Percentiles rank a stretch among this genome's conserved stretches.
phyloP scores from a whole-genome alignment of 2,888 invertebrate species.

The Thelaira solivaga region DNA sequence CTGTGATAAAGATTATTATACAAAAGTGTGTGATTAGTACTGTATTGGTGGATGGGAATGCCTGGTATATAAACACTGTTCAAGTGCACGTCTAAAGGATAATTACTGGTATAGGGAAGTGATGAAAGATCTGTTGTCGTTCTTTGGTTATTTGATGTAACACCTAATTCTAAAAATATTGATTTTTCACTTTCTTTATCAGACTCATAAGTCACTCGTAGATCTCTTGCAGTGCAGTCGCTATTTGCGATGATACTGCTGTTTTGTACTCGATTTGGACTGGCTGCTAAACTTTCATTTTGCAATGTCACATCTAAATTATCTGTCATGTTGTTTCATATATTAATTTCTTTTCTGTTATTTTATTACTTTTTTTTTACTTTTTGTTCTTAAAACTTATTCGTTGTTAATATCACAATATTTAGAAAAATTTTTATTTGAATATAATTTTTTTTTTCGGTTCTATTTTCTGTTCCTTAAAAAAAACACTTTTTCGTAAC shows the following conservation, averaged over 20 bases:
- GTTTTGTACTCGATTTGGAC: neutral
- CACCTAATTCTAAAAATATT: slow-evolving; percentile 70
- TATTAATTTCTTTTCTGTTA: neutral
- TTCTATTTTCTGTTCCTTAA: too few species aligned
- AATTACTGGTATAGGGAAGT: slow-evolving; percentile 58
- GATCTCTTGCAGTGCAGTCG: slow-evolving; percentile 27
- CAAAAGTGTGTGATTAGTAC: slow-evolving; percentile 15
- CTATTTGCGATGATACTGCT: neutral
- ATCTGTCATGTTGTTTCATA: slow-evolving; percentile 34
- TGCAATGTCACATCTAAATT: neutral
- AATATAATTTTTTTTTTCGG: neutral
- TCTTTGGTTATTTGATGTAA: slow-evolving; percentile 58
- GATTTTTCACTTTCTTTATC: slow-evolving; percentile 71
- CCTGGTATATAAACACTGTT: slow-evolving; percentile 23
- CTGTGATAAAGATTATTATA: slow-evolving; percentile 62
- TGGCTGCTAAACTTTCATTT: neutral
- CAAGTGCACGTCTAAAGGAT: slow-evolving; percentile 62
- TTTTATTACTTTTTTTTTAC: neutral
- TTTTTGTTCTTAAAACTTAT: neutral
- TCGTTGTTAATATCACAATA: slow-evolving; percentile 13
- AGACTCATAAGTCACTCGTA: slow-evolving; percentile 38
- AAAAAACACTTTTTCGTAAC: neutral
- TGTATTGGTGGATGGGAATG: too few species aligned
- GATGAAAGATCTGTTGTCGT: slow-evolving; percentile 60
- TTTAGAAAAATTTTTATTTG: neutral